Base-by-base conservation (phyloP, 1,140 invertebrate genomes). In the Megalonaias nervosa region DNA sequence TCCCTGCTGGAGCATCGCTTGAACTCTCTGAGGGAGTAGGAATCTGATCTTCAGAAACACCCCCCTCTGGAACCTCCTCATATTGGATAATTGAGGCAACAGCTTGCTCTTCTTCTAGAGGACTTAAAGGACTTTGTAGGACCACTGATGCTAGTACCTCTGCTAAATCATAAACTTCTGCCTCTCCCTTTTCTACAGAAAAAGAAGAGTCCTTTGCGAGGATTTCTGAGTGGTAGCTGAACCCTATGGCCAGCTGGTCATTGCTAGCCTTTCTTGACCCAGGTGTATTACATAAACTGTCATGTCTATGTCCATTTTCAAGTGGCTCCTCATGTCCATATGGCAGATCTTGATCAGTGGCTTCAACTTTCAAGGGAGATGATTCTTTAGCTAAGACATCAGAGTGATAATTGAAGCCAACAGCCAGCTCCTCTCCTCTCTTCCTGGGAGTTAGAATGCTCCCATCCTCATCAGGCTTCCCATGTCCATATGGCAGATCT, bases 191-290 rank as follows among this genome's bases (percentile, higher is more conserved):
- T 31, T 72, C 60, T 48, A 38, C 9, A 31, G n/a, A 26, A 67
- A 67, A 26, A n/a, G 61, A 38, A 59, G 65, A 71, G n/a, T 60
- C 65, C 61, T 77, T 71, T 16, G 70, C 75, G 15, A 78, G 48
- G 12, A 62, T n/a, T 15, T 73, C 65, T 26, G 76, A 72, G 58
- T 78, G 76, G 38, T 78, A 78, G 66, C 62, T 69, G 23, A 78
- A 78, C 2, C 76, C 76, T 21, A 78, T 21, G 2, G 76, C 76
- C 19, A 78, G 65, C 64, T 78, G 76, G 59, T 78, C 71, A 58
- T 71, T 58, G 23, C 65, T 60, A 26, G 31, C 15, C 59, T 67
- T 67, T 55, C 65, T 55, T 48, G 38, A 48, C 11, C 38, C 38
- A 6, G 71, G 76, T 9, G 76, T 68, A 31, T 31, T 26, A 48